Evolutionary conservation across 2,797 vertebrate genomes (phyloP).

Genomic region (Malurus splendens): DNA sequence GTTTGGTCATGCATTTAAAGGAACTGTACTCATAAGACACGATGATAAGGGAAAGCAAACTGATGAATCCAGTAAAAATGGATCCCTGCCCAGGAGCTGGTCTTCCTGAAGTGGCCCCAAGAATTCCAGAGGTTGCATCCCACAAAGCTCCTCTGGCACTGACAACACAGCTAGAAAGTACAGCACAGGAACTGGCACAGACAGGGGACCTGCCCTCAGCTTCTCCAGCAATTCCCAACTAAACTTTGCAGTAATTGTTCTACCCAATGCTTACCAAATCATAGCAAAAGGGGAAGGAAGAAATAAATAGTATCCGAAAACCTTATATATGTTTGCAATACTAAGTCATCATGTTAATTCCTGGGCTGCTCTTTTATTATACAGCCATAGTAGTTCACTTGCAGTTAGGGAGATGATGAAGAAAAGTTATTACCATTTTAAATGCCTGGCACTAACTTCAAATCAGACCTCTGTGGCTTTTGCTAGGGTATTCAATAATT

Average conservation of each 20-base stretch:
- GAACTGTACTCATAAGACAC: background rate
- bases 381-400: background rate
- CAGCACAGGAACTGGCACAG: background rate
- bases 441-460: background rate
- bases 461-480: background rate
- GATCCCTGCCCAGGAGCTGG: background rate
- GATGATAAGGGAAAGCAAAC: background rate
- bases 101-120: background rate
- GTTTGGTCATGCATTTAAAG: background rate
- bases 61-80: background rate
- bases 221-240: background rate
- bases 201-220: background rate
- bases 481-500: background rate
- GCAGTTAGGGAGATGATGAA: background rate
- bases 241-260: background rate
- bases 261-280: background rate
- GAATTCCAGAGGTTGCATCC: background rate
- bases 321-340: background rate
- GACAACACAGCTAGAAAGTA: background rate
- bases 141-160: background rate
- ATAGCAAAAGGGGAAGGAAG: background rate
- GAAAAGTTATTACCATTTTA: background rate
- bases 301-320: background rate
- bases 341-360: background rate
- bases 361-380: background rate